A percentile compares a stretch with the other conserved stretches of the same genome.
Conservation (phyloP, 2,797 vertebrate species). For the Melanotaenia boesemani region DNA sequence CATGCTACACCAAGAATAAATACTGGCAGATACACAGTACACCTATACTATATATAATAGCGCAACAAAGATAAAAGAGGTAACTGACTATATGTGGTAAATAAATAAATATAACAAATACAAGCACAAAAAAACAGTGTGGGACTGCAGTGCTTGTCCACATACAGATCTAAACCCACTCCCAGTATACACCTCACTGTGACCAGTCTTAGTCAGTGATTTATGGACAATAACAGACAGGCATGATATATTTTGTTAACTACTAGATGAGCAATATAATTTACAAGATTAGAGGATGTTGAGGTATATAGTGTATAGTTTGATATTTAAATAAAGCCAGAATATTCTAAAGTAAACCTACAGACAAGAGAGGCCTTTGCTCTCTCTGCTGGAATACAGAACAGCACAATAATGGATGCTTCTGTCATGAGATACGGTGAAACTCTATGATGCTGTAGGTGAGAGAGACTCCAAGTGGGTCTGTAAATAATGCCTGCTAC, state of each 20-base stretch:
- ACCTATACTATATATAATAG: too few relatives aligned
- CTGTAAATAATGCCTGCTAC: conserved; percentile 78
- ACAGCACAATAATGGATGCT: conserved; percentile 73
- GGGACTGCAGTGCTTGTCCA: background rate
- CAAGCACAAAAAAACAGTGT: background rate
- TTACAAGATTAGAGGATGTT: conserved; percentile 39
- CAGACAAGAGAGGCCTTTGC: conserved; percentile 54
- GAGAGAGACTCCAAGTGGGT: conserved; percentile 74
- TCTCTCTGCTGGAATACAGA: conserved; percentile 67
- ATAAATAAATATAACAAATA: background rate
- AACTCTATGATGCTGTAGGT: conserved; percentile 79
- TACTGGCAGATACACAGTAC: background rate
- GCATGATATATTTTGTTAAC: conserved; percentile 48
- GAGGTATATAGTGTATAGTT: conserved; percentile 14
- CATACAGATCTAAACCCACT: conserved; percentile 2
- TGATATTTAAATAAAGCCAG: conserved; percentile 33
- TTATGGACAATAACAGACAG: conserved; percentile 26
- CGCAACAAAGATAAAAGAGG: too few relatives aligned
- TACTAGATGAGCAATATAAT: conserved; percentile 45
- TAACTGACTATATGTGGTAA: background rate
- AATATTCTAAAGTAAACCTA: conserved; percentile 19
- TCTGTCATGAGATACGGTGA: conserved; percentile 75
- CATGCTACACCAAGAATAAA: background rate
- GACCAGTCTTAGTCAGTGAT: conserved; percentile 33
- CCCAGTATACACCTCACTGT: conserved; percentile 8